These are phyloP conservation scores for Pollenia amentaria DNA, from an alignment of 2,888 invertebrate species.

Conservation along the genomic window DNA sequence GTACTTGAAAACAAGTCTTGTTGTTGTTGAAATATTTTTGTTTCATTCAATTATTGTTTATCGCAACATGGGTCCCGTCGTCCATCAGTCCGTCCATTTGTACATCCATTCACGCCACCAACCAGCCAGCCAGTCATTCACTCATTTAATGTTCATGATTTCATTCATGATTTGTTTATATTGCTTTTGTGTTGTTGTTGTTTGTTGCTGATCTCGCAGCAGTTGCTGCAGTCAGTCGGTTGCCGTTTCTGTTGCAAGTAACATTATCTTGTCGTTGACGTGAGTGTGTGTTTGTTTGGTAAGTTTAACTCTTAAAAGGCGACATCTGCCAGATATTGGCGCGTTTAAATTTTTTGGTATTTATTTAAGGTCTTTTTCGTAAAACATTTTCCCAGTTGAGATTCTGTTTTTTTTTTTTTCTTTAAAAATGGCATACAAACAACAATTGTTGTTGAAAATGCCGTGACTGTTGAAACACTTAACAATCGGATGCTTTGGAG, in stretches of 20 bases:
- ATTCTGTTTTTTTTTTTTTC: slow-evolving; percentile 51
- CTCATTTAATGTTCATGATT: slow-evolving; percentile 56
- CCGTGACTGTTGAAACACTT: slow-evolving; percentile 29
- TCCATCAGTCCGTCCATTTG: not conserved
- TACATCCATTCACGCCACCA: slow-evolving; percentile 17
- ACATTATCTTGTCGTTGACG: slow-evolving; percentile 17
- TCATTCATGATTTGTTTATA: slow-evolving; percentile 70
- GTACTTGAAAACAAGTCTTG: slow-evolving; percentile 50
- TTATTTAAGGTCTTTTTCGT: slow-evolving; percentile 41
- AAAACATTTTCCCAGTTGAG: slow-evolving; percentile 49
- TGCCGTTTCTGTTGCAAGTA: slow-evolving; percentile 21
- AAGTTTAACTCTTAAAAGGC: slow-evolving; percentile 67
- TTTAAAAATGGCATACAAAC: slow-evolving; percentile 57
- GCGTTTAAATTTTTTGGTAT: slow-evolving; percentile 63
- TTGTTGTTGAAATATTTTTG: slow-evolving; percentile 37
- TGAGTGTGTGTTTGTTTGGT: slow-evolving; percentile 13
- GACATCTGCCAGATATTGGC: slow-evolving; percentile 72
- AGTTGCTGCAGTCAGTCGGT: slow-evolving; percentile 22
- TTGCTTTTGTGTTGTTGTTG: slow-evolving; percentile 27
- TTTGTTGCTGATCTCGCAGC: slow-evolving; percentile 12
- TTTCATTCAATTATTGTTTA: slow-evolving; percentile 64
- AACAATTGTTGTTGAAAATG: slow-evolving; percentile 56
- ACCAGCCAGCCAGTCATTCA: slow-evolving; percentile 16
- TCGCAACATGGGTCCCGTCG: slow-evolving; percentile 42
- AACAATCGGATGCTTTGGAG: not conserved